Evolutionary conservation across 2,113 vertebrate genomes (phyloP).

Genomic region (Toxotes chatareus): DNA sequence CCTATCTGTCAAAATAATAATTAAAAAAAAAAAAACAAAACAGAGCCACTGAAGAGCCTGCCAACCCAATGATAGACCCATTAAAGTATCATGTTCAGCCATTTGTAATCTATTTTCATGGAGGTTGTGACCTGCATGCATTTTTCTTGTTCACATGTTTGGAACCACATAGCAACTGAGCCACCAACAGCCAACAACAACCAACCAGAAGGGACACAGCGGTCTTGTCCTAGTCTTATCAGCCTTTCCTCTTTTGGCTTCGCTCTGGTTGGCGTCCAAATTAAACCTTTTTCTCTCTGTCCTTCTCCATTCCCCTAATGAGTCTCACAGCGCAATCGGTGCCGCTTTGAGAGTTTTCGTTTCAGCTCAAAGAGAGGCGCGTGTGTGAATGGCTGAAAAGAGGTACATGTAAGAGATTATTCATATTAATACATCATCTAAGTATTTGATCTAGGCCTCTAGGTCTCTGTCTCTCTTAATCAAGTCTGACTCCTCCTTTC

Average conservation of each 20-base stretch:
- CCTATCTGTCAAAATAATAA: neutral
- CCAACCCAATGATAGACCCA: neutral
- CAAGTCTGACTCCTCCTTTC: conserved; percentile 27
- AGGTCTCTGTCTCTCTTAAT: neutral
- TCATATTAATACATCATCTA: conserved; percentile 8
- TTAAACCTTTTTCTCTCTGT: conserved; percentile 10
- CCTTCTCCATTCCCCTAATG: neutral
- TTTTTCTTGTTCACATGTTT: conserved; percentile 46
- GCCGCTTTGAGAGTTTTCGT: neutral
- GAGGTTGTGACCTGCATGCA: conserved; percentile 13
- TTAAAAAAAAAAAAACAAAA: neutral
- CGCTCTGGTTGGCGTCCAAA: conserved; percentile 46
- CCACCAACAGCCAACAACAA: conserved; percentile 23
- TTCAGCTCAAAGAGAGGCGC: neutral
- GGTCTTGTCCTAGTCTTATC: conserved; percentile 48
- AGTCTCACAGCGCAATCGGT: conserved; percentile 15
- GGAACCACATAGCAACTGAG: conserved; percentile 41
- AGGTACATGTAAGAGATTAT: conserved; percentile 6
- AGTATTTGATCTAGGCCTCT: neutral
- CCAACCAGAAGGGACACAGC: conserved; percentile 12
- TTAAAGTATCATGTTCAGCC: conserved; percentile 16
- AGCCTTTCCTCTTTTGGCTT: conserved; percentile 54
- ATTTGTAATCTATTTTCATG: conserved; percentile 25
- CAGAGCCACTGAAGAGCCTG: neutral
- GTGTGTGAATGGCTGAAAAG: neutral